Evolutionary conservation across 2,113 vertebrate species (phyloP).

Genomic region (Eulacestoma nigropectus): DNA sequence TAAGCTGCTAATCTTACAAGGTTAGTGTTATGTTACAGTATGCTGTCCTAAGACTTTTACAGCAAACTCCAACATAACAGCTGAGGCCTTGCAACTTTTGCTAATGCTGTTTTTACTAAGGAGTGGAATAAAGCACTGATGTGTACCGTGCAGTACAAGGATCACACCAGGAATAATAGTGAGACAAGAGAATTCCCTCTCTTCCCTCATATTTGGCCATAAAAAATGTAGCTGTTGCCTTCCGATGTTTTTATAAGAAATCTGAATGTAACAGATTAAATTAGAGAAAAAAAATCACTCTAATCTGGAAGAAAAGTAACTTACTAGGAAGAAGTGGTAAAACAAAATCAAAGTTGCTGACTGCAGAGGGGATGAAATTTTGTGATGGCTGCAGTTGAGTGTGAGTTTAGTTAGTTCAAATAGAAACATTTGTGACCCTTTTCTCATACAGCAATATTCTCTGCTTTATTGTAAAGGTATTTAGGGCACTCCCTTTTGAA

Average conservation of each 20-base stretch:
- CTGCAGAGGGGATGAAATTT: background rate
- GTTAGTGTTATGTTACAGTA: background rate
- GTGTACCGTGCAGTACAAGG: background rate
- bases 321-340: background rate
- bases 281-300: background rate
- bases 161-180: background rate
- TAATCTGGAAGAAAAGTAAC: background rate
- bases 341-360: background rate
- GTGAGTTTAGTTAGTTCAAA: background rate
- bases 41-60: background rate
- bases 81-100: background rate
- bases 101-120: background rate
- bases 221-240: background rate
- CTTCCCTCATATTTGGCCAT: background rate
- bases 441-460: background rate
- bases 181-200: background rate
- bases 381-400: background rate
- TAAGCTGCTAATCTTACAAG: background rate
- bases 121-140: background rate
- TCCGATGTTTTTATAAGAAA: background rate
- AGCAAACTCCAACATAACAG: background rate
- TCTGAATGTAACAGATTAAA: background rate
- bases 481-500: background rate
- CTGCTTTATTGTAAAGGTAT: background rate
- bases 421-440: background rate